Conservation (phyloP, 2,113 vertebrate species). For the Neomonachus schauinslandi region DNA sequence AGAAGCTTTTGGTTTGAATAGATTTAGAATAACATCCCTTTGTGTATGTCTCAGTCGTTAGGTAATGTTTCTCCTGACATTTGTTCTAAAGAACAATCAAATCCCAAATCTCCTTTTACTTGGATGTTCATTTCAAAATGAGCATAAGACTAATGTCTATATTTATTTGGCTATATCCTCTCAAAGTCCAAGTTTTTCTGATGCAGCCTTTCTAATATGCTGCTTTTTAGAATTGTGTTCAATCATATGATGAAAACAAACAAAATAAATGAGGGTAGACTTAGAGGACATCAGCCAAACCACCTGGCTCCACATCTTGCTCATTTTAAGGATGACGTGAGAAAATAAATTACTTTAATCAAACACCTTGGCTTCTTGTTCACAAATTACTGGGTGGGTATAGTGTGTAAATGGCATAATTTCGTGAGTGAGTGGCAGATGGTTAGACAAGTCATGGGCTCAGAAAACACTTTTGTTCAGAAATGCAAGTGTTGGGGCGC, state of each 20-base stretch:
- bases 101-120: constrained; percentile 21
- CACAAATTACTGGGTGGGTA: constrained; percentile 69
- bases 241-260: not conserved
- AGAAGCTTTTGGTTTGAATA: constrained; percentile 28
- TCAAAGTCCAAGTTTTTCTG: not conserved
- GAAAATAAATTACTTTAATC: constrained; percentile 81
- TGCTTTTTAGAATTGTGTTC: not conserved
- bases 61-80: constrained; percentile 26
- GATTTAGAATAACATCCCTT: constrained; percentile 24
- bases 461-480: not conserved
- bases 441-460: not conserved
- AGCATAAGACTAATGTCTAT: constrained; percentile 1
- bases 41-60: not conserved
- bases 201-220: not conserved
- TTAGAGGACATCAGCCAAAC: not conserved
- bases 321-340: constrained; percentile 56
- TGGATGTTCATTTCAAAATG: constrained; percentile 7
- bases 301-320: not conserved
- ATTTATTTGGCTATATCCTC: not conserved
- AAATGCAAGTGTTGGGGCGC: not conserved
- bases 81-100: not conserved
- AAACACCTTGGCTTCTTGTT: constrained; percentile 75
- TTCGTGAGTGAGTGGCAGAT: constrained; percentile 44
- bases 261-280: not conserved
- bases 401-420: not conserved